A percentile compares a stretch with the other conserved stretches of the same genome.
phyloP scores from a whole-genome alignment of 2,888 invertebrate species.

The Drosophila austrosaltans region DNA sequence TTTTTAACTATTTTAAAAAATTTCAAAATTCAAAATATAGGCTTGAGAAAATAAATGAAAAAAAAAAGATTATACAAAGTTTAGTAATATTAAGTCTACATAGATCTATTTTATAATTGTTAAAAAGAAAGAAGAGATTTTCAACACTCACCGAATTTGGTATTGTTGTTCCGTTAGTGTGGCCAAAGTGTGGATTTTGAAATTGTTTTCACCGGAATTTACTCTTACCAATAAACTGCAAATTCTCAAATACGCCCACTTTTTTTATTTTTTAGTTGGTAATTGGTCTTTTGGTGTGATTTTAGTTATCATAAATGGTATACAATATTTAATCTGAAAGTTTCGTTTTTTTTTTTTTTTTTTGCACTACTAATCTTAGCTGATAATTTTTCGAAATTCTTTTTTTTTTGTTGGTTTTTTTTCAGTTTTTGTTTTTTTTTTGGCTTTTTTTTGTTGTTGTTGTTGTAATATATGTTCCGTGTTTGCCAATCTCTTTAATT shows the following conservation, averaged over 20 bases:
- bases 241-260: conserved; percentile 58
- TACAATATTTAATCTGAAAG: conserved; percentile 2
- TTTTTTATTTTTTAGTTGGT: conserved; percentile 31
- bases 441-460: conserved; percentile 61
- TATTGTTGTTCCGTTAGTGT: conserved; percentile 1
- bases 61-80: no score
- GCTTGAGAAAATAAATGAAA: no score
- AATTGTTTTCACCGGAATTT: conserved; percentile 1
- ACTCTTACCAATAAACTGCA: conserved; percentile 11
- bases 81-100: no score
- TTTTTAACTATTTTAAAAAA: no score
- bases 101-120: no score
- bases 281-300: conserved; percentile 29
- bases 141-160: conserved; percentile 1
- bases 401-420: conserved; percentile 32
- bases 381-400: conserved; percentile 12
- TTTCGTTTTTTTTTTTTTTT: conserved; percentile 14
- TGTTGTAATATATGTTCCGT: conserved; percentile 55
- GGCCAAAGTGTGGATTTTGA: conserved; percentile 3
- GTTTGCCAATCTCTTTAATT: conserved; percentile 35
- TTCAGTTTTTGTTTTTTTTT: conserved; percentile 23
- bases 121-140: neutral
- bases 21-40: no score
- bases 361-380: conserved; percentile 9
- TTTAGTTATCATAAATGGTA: conserved; percentile 47